Conservation (phyloP, 2,113 vertebrate genomes). For the Deroptyus accipitrinus region DNA sequence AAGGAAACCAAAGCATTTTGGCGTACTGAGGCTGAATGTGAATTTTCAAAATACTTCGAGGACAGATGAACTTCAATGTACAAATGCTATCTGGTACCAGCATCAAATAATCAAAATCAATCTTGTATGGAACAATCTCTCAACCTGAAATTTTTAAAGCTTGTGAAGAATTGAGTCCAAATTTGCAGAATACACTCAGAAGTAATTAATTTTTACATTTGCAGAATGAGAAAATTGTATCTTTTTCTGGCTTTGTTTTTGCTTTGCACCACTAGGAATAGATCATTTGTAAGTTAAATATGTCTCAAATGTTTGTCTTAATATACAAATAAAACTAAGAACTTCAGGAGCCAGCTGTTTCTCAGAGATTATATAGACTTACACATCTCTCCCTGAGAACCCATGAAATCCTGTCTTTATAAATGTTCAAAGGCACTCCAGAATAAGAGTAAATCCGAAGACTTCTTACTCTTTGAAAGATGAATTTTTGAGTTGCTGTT, state of each 20-base stretch:
- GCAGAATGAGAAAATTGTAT: neutral
- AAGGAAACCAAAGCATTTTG: neutral
- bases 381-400: neutral
- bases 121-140: neutral
- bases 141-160: neutral
- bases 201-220: neutral
- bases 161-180: neutral
- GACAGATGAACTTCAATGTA: neutral
- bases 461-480: neutral
- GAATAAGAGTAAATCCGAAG: neutral
- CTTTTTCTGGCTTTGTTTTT: neutral
- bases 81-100: neutral
- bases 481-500: neutral
- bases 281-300: neutral
- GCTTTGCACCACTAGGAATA: neutral
- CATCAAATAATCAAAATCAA: neutral
- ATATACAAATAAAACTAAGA: neutral
- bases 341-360: neutral
- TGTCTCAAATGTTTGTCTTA: neutral
- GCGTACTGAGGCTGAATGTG: neutral
- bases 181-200: neutral
- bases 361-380: neutral
- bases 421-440: neutral
- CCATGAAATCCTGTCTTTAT: neutral
- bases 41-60: neutral